Percentiles rank a stretch among this genome's conserved stretches.
phyloP scores from a whole-genome alignment of 1,140 invertebrate species.

The Argopecten irradians region DNA sequence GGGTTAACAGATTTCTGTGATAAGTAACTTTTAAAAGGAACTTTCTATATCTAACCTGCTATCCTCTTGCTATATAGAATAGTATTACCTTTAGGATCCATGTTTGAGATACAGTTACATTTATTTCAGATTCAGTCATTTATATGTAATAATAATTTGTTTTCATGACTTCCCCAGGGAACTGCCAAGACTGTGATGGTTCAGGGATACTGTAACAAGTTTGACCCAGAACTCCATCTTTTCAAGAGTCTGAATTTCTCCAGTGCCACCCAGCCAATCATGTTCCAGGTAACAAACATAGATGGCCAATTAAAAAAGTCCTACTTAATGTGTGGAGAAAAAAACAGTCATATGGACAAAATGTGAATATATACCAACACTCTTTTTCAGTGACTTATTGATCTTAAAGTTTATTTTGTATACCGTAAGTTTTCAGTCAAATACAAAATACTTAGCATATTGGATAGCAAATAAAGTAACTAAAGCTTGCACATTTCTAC shows the following conservation, averaged over 20 bases:
- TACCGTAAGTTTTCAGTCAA: too few species aligned
- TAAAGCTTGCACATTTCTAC: too few species aligned
- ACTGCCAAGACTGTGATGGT: constrained; percentile 98
- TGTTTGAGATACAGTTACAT: too few species aligned
- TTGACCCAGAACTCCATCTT: constrained; percentile 91
- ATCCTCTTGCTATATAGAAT: neutral
- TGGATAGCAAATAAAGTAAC: too few species aligned
- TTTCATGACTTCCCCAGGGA: constrained; percentile 78
- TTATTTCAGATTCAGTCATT: neutral
- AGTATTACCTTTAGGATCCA: neutral
- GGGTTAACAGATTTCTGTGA: neutral
- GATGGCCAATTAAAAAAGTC: neutral
- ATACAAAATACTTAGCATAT: too few species aligned
- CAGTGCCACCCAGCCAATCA: constrained; percentile 94
- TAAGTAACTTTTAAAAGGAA: neutral
- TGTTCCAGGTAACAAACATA: constrained; percentile 86
- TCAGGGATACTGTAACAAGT: constrained; percentile 95
- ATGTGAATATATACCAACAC: too few species aligned
- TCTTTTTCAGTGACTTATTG: too few species aligned
- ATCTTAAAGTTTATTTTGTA: too few species aligned
- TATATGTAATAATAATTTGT: neutral
- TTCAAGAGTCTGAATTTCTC: constrained; percentile 96
- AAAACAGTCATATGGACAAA: too few species aligned
- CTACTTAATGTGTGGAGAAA: too few species aligned
- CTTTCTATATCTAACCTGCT: neutral